phyloP scores from a whole-genome alignment of 2,797 vertebrate genomes.

The Ispidina lecontei region DNA sequence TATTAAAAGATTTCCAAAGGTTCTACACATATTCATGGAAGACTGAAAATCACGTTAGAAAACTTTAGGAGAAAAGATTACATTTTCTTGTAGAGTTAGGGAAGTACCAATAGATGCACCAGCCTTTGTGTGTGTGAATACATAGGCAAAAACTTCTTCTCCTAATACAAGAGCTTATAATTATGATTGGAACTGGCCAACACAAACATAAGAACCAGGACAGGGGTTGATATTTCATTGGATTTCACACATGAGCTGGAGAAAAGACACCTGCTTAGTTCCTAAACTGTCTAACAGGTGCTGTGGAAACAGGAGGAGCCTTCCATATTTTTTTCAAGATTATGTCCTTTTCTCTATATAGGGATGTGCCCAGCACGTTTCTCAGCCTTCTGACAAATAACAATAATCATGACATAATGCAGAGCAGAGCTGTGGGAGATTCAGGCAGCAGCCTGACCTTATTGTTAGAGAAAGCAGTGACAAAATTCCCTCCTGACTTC shows the following conservation, averaged over 20 bases:
- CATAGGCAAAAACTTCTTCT: neutral
- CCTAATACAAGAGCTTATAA: neutral
- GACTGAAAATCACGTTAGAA: neutral
- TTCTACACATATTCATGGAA: neutral
- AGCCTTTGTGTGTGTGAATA: neutral
- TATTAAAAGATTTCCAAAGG: neutral
- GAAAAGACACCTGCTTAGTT: constrained; percentile 1
- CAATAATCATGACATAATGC: neutral
- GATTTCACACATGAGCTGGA: neutral
- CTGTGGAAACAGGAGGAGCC: neutral
- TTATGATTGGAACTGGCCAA: neutral
- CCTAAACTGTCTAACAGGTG: neutral
- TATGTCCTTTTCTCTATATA: neutral
- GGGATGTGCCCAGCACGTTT: neutral
- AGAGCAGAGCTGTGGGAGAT: neutral
- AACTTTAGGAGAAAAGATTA: neutral
- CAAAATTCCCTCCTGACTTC: neutral
- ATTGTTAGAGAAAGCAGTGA: neutral
- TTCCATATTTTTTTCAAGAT: neutral
- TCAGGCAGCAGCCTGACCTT: neutral
- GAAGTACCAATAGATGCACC: neutral
- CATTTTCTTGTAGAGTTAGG: neutral
- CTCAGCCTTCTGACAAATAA: constrained; percentile 20
- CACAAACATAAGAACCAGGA: neutral
- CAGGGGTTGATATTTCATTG: neutral